Conservation (phyloP, 1,140 invertebrate species). For the Pogonomyrmex barbatus region DNA sequence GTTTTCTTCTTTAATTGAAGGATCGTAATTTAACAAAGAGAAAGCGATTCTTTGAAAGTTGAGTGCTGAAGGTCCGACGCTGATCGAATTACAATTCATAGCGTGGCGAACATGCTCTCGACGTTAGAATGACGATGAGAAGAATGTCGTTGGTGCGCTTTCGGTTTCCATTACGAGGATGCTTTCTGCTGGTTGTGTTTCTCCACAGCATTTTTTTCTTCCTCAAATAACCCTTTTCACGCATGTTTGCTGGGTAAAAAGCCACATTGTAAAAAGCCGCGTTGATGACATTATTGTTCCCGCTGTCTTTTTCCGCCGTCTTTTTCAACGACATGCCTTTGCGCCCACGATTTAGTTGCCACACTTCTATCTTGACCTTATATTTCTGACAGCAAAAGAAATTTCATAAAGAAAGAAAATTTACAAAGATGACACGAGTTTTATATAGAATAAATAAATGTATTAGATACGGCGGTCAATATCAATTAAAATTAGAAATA, state of each 20-base stretch:
- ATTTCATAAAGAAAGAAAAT: not conserved
- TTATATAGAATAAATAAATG: not conserved
- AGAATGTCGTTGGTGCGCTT: conserved; percentile 49
- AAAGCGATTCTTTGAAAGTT: conserved; percentile 41
- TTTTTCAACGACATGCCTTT: conserved; percentile 26
- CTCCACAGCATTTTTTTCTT: conserved; percentile 31
- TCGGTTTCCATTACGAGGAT: conserved; percentile 54
- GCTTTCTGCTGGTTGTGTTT: conserved; percentile 14
- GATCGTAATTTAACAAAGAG: not conserved
- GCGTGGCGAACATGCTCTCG: conserved; percentile 21
- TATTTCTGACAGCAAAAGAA: not conserved
- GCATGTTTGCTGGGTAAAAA: not conserved
- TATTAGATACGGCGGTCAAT: not conserved
- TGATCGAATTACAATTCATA: conserved; percentile 54
- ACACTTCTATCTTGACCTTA: not conserved
- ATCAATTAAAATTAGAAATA: not conserved
- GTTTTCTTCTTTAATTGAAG: conserved; percentile 24
- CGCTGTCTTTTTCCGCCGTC: not conserved
- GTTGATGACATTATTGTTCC: conserved; percentile 44
- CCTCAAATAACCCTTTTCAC: conserved; percentile 31
- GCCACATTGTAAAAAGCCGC: conserved; percentile 41
- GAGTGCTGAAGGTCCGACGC: not conserved
- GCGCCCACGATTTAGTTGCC: conserved; percentile 16
- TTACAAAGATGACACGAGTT: not conserved
- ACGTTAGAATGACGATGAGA: conserved; percentile 45